Evolutionary conservation across 2,888 invertebrate genomes (phyloP), one percentile per base, ranked within the genome.

Genomic region (Drosophila mulleri): DNA sequence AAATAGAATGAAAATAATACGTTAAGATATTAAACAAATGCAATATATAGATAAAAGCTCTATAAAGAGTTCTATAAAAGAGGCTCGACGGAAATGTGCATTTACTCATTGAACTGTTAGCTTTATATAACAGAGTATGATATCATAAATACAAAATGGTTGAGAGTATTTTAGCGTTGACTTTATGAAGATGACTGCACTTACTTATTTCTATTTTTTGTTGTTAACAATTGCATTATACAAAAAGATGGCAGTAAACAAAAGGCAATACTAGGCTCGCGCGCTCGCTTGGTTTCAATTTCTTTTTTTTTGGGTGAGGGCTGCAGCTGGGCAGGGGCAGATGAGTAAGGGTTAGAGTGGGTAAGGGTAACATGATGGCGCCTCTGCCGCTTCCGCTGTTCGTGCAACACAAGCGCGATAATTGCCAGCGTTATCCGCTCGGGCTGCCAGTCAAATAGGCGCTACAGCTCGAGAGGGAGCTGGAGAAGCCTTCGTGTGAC

Each of bases 371-470:
- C 83, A 88, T 80, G 86, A 83, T 86, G 82, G 86, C 83, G 88
- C 88, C 87, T 82, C 83, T 83, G 84, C 84, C 84, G 84, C 87
- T 88, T 88, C 87, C 87, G 89, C 76, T 73, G 72, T 87, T 87
- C 87, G 87, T 87, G 87, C 86, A 79, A 78, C 84, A 87, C 82
- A 88, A 86, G 89, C 87, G 87, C 87, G 87, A 87, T 87, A 87
- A 87, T 87, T 87, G 87, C 87, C 84, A 87, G 86, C 86, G 86
- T 87, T 87, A 87, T 87, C 86, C 86, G 86, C 83, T 88, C 78
- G 86, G 83, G 67, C 86, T 87, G 86, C 86, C 86, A 88, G 88
- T 87, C 88, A 87, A 86, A 86, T 80, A 79, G 86, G 88, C 78
- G 75, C 80, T 68, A 16, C 61, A 47, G 37, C 61, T 65, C 39